Evolutionary conservation across 2,113 vertebrate species (phyloP).

Genomic region (Colinus virginianus): DNA sequence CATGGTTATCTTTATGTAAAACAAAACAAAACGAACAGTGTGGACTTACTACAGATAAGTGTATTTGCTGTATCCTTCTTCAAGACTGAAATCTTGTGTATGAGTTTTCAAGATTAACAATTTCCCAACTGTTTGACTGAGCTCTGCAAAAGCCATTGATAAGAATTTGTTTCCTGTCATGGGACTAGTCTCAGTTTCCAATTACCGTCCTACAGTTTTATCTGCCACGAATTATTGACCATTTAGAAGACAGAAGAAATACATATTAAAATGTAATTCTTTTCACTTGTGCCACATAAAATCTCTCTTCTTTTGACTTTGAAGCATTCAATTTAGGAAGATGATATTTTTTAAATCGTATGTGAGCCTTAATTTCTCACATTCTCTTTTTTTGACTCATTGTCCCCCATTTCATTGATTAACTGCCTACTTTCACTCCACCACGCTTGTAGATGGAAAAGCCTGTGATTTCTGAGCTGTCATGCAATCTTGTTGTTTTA

Average conservation of each 20-base stretch:
- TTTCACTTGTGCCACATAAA: neutral
- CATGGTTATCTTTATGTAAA: constrained; percentile 34
- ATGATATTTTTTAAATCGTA: neutral
- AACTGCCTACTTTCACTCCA: neutral
- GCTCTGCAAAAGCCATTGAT: constrained; percentile 54
- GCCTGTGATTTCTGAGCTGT: neutral
- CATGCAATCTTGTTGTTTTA: neutral
- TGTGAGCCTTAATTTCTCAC: neutral
- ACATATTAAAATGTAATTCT: neutral
- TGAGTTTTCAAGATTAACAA: constrained; percentile 27
- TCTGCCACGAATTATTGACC: constrained; percentile 35
- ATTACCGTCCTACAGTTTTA: constrained; percentile 29
- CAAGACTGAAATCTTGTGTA: neutral
- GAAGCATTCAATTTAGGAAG: neutral
- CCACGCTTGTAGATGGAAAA: neutral
- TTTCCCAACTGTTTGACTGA: constrained; percentile 28
- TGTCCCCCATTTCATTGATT: neutral
- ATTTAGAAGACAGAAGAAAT: constrained; percentile 9
- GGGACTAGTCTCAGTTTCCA: constrained; percentile 44
- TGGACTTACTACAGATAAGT: constrained; percentile 33
- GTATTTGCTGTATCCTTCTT: constrained; percentile 6
- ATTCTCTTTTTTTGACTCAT: neutral
- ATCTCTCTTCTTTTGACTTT: constrained; percentile 11
- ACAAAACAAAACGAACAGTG: neutral
- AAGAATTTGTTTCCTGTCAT: constrained; percentile 44